Evolutionary conservation across 1,140 invertebrate genomes (phyloP), one percentile per base, ranked within the genome.

Genomic region (Xylocopa sonorina): DNA sequence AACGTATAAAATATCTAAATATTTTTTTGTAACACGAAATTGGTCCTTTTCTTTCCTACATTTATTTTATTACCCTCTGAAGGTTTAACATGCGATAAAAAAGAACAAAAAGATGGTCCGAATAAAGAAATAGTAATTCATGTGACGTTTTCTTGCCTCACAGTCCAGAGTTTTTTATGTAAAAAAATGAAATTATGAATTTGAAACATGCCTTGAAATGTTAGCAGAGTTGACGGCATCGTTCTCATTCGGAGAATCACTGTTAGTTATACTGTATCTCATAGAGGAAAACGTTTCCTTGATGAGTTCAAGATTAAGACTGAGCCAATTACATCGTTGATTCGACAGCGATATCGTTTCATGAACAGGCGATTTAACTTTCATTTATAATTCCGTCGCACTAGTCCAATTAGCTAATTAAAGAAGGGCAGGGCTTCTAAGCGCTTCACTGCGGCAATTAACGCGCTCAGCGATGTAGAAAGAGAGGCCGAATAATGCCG

Each of bases 351-450:
- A n/a, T n/a, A 50, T 78, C 43, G 29, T 16, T 21, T 16, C 29
- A 14, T 29, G 53, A 48, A 48, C 41, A 48, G 18, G 18, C 43
- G 29, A 14, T 14, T 27, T n/a, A 41, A 55, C 51, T 55, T 76
- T 76, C 38, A 27, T 76, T 76, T 77, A 78, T 60, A 50, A 55
- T 57, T 27, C 38, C 14, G 38, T 32, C 43, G 50, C 51, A 55
- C 38, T 80, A 83, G 81, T 85, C 79, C 79, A 78, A 81, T 84
- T 84, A 81, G 74, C 71, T 84, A 84, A 85, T 85, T 85, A 85
- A 63, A 46, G 55, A 58, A 58, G 73, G 43, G 67, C 43, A 41
- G 63, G 38, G 24, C 53, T 48, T 67, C 24, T 57, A 41, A 67
- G 38, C 55, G 62, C 60, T 46, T 77, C 79, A 68, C 71, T 29